Evolutionary conservation across 1,140 invertebrate species (phyloP).

Genomic region (Orchestia grillus): DNA sequence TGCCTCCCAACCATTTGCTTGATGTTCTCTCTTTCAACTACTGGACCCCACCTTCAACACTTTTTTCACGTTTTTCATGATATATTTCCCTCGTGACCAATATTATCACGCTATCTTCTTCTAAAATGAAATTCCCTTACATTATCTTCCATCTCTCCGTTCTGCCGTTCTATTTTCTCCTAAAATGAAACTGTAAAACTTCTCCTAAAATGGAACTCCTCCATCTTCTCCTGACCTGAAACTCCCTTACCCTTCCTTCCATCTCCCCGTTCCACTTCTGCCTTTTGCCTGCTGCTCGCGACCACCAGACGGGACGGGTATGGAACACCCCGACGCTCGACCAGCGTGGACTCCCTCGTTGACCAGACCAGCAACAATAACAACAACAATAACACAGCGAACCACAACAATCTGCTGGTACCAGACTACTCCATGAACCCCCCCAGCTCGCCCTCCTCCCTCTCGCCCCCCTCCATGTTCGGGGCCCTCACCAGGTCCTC

Average conservation of each 20-base stretch:
- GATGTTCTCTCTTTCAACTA: no score
- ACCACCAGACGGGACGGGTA: conserved; percentile 62
- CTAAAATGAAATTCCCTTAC: no score
- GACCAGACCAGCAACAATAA: conserved; percentile 60
- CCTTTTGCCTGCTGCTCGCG: not conserved
- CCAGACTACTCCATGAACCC: not conserved
- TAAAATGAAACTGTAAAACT: no score
- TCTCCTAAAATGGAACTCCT: no score
- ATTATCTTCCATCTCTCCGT: no score
- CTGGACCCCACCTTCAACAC: no score
- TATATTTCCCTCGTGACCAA: no score
- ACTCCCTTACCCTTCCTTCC: not conserved
- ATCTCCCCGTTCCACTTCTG: not conserved
- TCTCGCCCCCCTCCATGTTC: conserved; percentile 19
- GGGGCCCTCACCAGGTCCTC: not conserved
- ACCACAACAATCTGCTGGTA: conserved; percentile 33
- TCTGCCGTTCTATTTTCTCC: no score
- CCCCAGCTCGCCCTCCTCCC: conserved; percentile 17
- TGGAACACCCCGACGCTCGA: conserved; percentile 65
- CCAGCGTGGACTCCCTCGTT: conserved; percentile 70
- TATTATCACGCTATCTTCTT: no score
- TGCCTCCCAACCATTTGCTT: no score
- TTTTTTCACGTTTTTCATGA: no score
- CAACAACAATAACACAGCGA: conserved; percentile 58
- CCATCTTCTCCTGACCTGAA: not conserved